Evolutionary conservation across 2,888 invertebrate genomes (phyloP).

Genomic region (Lucinisca nassula): DNA sequence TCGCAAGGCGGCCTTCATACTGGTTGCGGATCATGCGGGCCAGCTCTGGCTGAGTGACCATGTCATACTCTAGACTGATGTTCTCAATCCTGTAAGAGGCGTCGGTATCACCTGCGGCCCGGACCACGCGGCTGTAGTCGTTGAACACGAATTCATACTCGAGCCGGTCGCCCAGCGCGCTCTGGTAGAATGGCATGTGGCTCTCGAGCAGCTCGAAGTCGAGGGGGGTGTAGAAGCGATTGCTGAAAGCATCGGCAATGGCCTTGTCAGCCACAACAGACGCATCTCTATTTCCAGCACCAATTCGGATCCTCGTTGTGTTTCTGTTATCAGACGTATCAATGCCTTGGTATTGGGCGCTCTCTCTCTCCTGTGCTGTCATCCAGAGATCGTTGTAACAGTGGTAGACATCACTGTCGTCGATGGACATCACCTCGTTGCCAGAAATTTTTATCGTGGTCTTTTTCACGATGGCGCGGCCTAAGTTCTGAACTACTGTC

Average conservation of each 20-base stretch:
- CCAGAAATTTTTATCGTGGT: constrained; percentile 60
- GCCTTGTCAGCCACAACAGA: constrained; percentile 41
- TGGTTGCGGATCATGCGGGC: neutral
- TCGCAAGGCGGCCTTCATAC: constrained; percentile 28
- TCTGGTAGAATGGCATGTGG: constrained; percentile 62
- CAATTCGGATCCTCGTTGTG: constrained; percentile 55
- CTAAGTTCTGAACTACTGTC: constrained; percentile 56
- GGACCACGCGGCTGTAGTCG: constrained; percentile 46
- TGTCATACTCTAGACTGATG: constrained; percentile 1
- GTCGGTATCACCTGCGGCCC: constrained; percentile 38
- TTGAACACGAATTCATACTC: constrained; percentile 53
- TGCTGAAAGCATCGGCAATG: constrained; percentile 58
- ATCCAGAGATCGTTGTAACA: constrained; percentile 36
- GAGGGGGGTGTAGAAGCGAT: constrained; percentile 59
- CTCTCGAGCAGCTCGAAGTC: constrained; percentile 45
- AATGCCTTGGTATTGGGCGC: constrained; percentile 61
- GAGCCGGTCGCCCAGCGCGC: constrained; percentile 60
- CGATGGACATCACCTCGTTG: constrained; percentile 43
- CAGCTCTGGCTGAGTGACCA: neutral
- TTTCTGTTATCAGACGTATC: constrained; percentile 50
- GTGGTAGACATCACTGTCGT: too few relatives aligned
- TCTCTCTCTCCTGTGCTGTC: neutral
- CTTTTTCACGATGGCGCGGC: too few relatives aligned
- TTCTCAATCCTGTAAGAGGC: constrained; percentile 49
- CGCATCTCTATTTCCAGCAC: constrained; percentile 22